Base-by-base conservation (phyloP, 53 echinoderm and acorn worm genomes). In the Echinarachnius parma region DNA sequence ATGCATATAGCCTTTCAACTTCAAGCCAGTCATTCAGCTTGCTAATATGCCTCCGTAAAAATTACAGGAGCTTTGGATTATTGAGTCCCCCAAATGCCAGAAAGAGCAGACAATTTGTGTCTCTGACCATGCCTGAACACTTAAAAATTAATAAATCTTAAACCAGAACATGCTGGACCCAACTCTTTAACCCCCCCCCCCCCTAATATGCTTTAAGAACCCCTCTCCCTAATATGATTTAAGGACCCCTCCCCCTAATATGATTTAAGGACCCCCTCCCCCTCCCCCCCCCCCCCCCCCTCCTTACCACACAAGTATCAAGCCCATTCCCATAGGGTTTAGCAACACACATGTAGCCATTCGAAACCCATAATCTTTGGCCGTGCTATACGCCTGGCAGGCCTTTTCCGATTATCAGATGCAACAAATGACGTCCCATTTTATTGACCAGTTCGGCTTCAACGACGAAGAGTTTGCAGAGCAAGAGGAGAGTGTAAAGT, bases 401-500 rank as follows among this genome's bases (percentile, higher is more conserved):
- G 98, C 98, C 85, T 98, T 98, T 85, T 98, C 98, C 88, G 98
- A 98, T 98, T 98, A 98, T 98, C 98, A 98, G 98, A 98, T 98
- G 87, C 91, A 98, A 98, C 98, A 98, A 98, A 98, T 98, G 98
- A 98, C 98, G 98, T 98, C 98, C 98, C 91, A 98, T 98, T 98
- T 98, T 96, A 98, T 98, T 98, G 98, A 98, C 98, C 96, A 92
- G 91, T 98, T 92, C 78, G 98, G 98, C 80, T 98, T 98, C 98
- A 88, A 82, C 92, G 98, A 98, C 53, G 98, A 98, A 76, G 98
- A 98, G 87, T 98, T 98, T 62, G 85, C 91, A 70, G 92, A 98
- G 82, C 98, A 98, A 80, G 98, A 98, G 46, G 91, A 98, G 36
- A 84, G 84, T 48, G 98, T 98, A 71, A 98, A 98, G 98, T 98